phyloP scores from a whole-genome alignment of 2,113 vertebrate genomes.

The Sander lucioperca region DNA sequence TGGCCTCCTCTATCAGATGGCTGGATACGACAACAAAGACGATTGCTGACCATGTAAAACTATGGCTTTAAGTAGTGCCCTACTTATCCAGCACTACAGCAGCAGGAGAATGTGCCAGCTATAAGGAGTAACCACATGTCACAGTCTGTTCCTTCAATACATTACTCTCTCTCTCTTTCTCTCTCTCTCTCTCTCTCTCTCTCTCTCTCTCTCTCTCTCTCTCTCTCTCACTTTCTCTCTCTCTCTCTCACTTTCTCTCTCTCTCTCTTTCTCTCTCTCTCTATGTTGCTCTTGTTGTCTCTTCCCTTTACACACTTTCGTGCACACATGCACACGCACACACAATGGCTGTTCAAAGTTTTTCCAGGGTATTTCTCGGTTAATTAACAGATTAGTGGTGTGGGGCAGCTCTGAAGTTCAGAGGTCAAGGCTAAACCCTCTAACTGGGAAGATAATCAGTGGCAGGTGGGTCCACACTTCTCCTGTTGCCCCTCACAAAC shows the following conservation, averaged over 20 bases:
- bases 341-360: constrained; percentile 75
- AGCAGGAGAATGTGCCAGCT: constrained; percentile 36
- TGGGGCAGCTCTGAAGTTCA: constrained; percentile 88
- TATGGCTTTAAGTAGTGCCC: constrained; percentile 35
- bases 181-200: no score
- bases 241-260: constrained; percentile 27
- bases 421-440: constrained; percentile 86
- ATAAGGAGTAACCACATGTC: constrained; percentile 47
- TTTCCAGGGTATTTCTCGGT: constrained; percentile 83
- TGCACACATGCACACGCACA: constrained; percentile 60
- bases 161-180: constrained; percentile 4
- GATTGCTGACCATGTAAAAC: constrained; percentile 33
- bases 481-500: constrained; percentile 76
- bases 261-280: constrained; percentile 11
- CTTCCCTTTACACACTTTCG: constrained; percentile 65
- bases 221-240: constrained; percentile 17
- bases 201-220: constrained; percentile 8
- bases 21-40: constrained; percentile 45
- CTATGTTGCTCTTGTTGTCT: constrained; percentile 54
- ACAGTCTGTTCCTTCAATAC: constrained; percentile 12
- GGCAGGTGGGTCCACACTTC: constrained; percentile 87
- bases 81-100: constrained; percentile 47
- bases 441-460: constrained; percentile 82
- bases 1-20: constrained; percentile 25
- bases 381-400: constrained; percentile 90